Base-by-base conservation (phyloP, 2,888 invertebrate species). In the Podabrus alpinus region DNA sequence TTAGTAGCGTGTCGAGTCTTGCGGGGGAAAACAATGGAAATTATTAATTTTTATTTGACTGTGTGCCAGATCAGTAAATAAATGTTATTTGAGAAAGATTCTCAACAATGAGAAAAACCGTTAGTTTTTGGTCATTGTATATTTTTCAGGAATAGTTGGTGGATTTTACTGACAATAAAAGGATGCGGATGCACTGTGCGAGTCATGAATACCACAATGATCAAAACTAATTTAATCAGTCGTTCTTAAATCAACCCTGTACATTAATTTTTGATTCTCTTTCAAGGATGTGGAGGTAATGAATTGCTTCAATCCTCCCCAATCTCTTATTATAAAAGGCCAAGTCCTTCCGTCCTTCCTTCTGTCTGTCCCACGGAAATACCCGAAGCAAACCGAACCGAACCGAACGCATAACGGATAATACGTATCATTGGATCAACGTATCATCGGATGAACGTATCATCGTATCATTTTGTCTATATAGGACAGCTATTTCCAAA, bases 81-180 rank as follows among this genome's bases (percentile, higher is more conserved):
- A 94, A 95, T 88, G 96, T 98, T 99, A 71, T 99, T 99, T 88
- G 93, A 95, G 67, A 99, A 98, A 89, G 98, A 99, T 87, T 99
- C 94, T 86, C 99, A 79, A 97, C 71, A 98, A 98, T 89, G 97
- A 99, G 89, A 95, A 96, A 90, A 97, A 95, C 64, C 98, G 99
- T 89, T 99, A 98, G 98, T 98, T 97, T 88, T 91, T 99, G 81
- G 98, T 97, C 1, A 96, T 99, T 68, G 95, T 99, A 72, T 99
- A 98, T 86, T 98, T 94, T 86, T 98, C 99, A 64, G 94, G 94
- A 70, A 88, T 96, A 78, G 92, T 92, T 69, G 94, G 93, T 0
- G 91, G 92, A 82, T 90, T 92, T 66, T 89, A 92, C 61, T 92
- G 91, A 86, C 92, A 92, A 92, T 92, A 87, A 89, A 9, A 24